Percentiles rank a stretch among this genome's conserved stretches.
Evolutionary conservation across 2,888 invertebrate genomes (phyloP).

Genomic region (Nemoura dubitans): DNA sequence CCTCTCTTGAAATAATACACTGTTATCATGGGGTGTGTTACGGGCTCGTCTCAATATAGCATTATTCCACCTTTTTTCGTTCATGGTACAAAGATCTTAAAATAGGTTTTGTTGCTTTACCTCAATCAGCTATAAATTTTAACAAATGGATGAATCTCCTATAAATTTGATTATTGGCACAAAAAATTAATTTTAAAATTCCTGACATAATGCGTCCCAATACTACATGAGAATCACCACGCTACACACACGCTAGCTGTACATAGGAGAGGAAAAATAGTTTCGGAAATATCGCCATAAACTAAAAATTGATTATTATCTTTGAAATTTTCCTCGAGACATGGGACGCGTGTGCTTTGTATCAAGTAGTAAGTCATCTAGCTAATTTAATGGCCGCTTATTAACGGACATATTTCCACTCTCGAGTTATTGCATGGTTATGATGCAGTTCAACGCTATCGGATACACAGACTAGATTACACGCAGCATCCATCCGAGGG

Average conservation of each 20-base stretch:
- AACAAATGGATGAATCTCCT: too few species aligned
- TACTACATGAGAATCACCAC: neutral
- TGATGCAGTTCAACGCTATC: neutral
- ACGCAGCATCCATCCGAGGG: neutral
- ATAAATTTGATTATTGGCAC: neutral
- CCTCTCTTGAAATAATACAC: too few species aligned
- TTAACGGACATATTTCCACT: conserved; percentile 49
- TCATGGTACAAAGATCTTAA: neutral
- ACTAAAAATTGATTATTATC: neutral
- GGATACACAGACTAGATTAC: neutral
- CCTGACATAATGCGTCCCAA: neutral
- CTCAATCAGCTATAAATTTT: neutral
- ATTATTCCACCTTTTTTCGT: neutral
- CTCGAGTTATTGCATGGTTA: conserved; percentile 47
- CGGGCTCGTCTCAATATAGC: neutral
- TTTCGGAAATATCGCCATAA: neutral
- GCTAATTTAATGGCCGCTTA: conserved; percentile 48
- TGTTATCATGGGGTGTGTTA: too few species aligned
- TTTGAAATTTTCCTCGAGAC: neutral
- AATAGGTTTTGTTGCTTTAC: neutral
- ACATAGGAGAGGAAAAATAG: neutral
- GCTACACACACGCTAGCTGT: neutral
- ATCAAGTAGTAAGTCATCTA: conserved; percentile 3
- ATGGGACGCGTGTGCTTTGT: neutral
- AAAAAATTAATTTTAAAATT: neutral